Conservation (phyloP, 2,797 vertebrate genomes). For the Austrolebias charrua region DNA sequence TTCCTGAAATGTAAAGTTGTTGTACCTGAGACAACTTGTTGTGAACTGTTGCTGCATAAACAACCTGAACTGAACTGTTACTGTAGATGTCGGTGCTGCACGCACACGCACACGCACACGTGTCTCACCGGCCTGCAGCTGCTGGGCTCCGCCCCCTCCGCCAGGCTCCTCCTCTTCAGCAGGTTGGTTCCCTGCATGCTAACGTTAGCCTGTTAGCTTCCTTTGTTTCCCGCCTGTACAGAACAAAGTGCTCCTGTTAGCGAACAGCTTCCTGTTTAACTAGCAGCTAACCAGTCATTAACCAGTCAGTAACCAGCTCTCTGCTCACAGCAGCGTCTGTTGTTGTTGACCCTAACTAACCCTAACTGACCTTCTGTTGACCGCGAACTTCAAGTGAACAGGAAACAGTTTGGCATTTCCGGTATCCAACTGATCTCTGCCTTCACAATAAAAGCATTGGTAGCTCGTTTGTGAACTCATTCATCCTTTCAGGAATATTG, state of each 20-base stretch:
- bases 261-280: background rate
- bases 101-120: no score
- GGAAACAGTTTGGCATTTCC: background rate
- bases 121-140: slow-evolving; percentile 39
- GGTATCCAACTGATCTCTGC: accelerated
- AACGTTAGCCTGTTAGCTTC: slow-evolving; percentile 23
- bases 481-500: no score
- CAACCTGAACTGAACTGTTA: no score
- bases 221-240: background rate
- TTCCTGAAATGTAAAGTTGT: no score
- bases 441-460: slow-evolving; percentile 22
- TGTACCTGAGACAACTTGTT: no score
- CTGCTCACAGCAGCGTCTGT: background rate
- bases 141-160: slow-evolving; percentile 32
- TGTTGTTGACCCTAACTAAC: no score
- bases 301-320: background rate
- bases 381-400: background rate
- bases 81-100: no score
- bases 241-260: background rate
- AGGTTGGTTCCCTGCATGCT: slow-evolving; percentile 61
- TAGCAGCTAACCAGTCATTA: background rate
- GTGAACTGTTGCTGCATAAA: no score
- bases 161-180: slow-evolving; percentile 46
- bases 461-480: background rate
- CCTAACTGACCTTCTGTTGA: slow-evolving; percentile 20